Evolutionary conservation across 2,113 vertebrate genomes (phyloP), one percentile per base, ranked within the genome.

Genomic region (Synchiropus splendidus): DNA sequence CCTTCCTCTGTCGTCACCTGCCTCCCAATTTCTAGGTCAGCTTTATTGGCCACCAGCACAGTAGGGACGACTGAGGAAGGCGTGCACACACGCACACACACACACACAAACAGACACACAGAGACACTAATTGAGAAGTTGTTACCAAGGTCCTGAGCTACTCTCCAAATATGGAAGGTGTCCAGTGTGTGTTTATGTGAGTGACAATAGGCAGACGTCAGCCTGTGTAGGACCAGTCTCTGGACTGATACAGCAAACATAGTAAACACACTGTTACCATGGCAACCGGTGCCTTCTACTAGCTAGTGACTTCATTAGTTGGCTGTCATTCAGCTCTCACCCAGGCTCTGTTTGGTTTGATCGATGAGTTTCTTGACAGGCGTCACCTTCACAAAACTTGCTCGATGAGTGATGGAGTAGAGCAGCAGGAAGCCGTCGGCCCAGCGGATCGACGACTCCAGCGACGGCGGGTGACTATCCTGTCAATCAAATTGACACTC

Each of bases 381-480:
- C 1, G 79, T 58, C 33, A 85, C 64, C 15, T 79, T 75, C 54
- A 75, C 63, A 53, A 86, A 86, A 61, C 75, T 82, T 58, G 54
- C 47, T 36, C 77, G 77, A 1, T 86, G 80, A 0, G 75, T 86
- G 61, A 86, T 64, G 17, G 84, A 83, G 71, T 86, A 86, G 31
- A 86, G 68, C 35, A 86, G 71, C 30, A 86, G 74, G 49, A 86
- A 85, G 2, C 83, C 83, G 5, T 86, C 80, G 1, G 80, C 84
- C 84, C 84, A 86, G 58, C 69, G 72, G 48, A 86, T 82, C 31
- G 75, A 77, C 0, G 67, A 67, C 55, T 85, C 79, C 54, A 84
- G 49, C 31, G 79, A 62, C 11, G 56, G 40, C 41, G 4, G 18
- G 0, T 54, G 33, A 40, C 30, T 45, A 36, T 82, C 70, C 71